These are phyloP conservation scores for Idris sp. DNA, from an alignment of 1,140 invertebrate species.

Conservation along the genomic window DNA sequence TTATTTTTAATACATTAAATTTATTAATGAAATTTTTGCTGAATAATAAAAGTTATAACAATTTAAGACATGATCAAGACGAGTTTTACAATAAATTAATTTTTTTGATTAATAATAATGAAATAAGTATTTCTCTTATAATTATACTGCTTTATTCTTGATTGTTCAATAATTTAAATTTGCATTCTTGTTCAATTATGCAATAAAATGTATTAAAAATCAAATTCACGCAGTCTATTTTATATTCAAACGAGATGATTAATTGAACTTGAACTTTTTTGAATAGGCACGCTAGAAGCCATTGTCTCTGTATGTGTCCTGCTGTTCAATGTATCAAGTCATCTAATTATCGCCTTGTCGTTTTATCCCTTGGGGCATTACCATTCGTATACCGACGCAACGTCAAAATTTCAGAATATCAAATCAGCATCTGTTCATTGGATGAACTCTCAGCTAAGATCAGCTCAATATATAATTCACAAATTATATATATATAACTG, in stretches of 20 bases:
- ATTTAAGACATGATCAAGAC: too few species aligned
- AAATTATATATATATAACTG: background rate
- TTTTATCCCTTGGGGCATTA: slow-evolving; percentile 47
- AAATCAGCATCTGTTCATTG: slow-evolving; percentile 36
- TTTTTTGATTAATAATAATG: too few species aligned
- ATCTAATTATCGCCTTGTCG: slow-evolving; percentile 51
- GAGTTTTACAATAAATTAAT: too few species aligned
- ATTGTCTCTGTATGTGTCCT: slow-evolving; percentile 42
- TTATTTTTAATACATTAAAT: too few species aligned
- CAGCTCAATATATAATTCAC: background rate
- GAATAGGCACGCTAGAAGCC: slow-evolving; percentile 18
- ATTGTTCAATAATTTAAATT: too few species aligned
- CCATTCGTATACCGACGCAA: slow-evolving; percentile 27
- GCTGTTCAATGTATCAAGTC: slow-evolving; percentile 42
- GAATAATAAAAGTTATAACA: too few species aligned
- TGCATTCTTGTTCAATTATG: too few species aligned
- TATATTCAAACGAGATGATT: slow-evolving; percentile 23
- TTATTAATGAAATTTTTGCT: too few species aligned
- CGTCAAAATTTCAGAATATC: slow-evolving; percentile 38
- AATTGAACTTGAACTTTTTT: slow-evolving; percentile 42
- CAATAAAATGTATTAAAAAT: too few species aligned
- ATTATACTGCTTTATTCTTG: too few species aligned
- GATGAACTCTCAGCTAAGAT: slow-evolving; percentile 12
- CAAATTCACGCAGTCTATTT: slow-evolving; percentile 3
- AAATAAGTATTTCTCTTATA: too few species aligned